Evolutionary conservation across 1,140 invertebrate species (phyloP), one percentile per base, ranked within the genome.

Genomic region (Gonatopus flavifemur): DNA sequence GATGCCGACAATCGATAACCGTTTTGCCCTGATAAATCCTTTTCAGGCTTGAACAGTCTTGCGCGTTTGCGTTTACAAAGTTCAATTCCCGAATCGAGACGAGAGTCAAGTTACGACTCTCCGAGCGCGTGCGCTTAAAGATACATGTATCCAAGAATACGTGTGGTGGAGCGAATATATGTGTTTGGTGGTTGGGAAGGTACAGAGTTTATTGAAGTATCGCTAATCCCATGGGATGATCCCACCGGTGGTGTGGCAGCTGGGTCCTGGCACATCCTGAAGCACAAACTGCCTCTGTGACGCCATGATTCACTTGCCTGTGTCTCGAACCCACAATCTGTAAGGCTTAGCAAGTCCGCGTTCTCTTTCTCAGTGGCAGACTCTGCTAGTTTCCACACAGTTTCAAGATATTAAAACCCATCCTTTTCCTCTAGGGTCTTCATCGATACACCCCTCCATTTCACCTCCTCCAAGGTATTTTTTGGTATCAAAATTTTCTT

Each of bases 401-500:
- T 42, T n/a, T 47, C 60, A 53, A 55, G 59, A 70, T 72, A 72
- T 72, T 71, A 69, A 72, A 71, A 72, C 64, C 66, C 65, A 72
- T 72, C 59, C 60, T 55, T 72, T 72, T 64, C 55, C 63, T 57
- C 38, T 47, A 49, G 55, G 65, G n/a, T n/a, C 55, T 65, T 65
- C 54, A 60, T 55, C 52, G 40, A 58, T 37, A 33, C 40, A 24
- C 30, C 39, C 37, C 45, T 28, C 44, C 40, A 52, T 56, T 48
- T 47, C 52, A 41, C 44, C 57, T 57, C 18, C 16, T n/a, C 9
- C n/a, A n/a, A n/a, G n/a, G n/a, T n/a, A n/a, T n/a, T n/a, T n/a
- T n/a, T n/a, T n/a, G n/a, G n/a, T n/a, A n/a, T n/a, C n/a, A n/a
- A n/a, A n/a, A n/a, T n/a, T n/a, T n/a, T n/a, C n/a, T n/a, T n/a